These are phyloP conservation scores for Acarapis woodi DNA, from an alignment of 1,140 invertebrate genomes.

Conservation along the genomic window DNA sequence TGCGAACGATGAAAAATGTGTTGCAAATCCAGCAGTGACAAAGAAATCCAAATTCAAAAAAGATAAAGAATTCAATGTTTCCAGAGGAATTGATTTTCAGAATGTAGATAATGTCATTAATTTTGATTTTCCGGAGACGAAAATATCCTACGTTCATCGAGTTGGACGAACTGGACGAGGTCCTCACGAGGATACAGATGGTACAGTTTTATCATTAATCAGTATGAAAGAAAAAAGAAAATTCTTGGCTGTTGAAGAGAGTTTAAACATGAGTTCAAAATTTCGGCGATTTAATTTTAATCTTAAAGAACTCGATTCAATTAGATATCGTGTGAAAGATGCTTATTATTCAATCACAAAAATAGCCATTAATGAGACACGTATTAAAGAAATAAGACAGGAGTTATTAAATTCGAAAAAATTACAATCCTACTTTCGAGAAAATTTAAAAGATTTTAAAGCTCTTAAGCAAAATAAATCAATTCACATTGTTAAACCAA, in stretches of 20 bases:
- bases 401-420: conserved; percentile 79
- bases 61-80: conserved; percentile 77
- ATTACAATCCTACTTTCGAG: conserved; percentile 75
- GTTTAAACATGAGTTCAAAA: conserved; percentile 14
- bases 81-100: conserved; percentile 89
- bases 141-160: conserved; percentile 69
- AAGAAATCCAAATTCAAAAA: conserved; percentile 35
- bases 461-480: conserved; percentile 67
- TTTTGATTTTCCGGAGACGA: conserved; percentile 80
- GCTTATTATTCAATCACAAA: conserved; percentile 73
- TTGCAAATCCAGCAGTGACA: conserved; percentile 74
- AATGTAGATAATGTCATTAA: conserved; percentile 90
- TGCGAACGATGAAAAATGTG: conserved; percentile 50
- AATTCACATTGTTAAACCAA: conserved; percentile 44
- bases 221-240: conserved; percentile 42
- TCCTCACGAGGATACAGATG: conserved; percentile 35
- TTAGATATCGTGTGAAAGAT: conserved; percentile 71
- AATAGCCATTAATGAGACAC: conserved; percentile 63
- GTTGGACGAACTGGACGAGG: conserved; percentile 43
- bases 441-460: conserved; percentile 66
- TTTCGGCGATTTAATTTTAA: conserved; percentile 68
- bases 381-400: conserved; percentile 77
- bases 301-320: conserved; percentile 79
- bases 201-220: conserved; percentile 78
- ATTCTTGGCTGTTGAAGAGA: conserved; percentile 37